These are phyloP conservation scores for Lepus timidus DNA, from an alignment of 2,113 vertebrate species.

Conservation along the genomic window DNA sequence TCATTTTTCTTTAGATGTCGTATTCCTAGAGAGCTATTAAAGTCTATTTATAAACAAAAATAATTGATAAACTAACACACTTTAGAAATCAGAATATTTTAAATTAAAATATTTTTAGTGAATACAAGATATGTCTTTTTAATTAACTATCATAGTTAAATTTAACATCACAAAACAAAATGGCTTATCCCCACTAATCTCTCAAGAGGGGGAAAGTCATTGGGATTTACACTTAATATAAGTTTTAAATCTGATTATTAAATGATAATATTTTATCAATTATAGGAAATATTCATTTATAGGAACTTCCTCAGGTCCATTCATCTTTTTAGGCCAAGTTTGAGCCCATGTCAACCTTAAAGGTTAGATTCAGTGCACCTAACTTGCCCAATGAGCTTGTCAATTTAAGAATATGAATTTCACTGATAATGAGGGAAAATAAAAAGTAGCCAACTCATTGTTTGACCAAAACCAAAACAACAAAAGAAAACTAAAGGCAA, in stretches of 20 bases:
- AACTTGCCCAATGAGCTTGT: constrained; percentile 80
- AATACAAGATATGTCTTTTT: constrained; percentile 81
- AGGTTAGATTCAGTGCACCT: constrained; percentile 82
- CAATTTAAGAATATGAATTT: constrained; percentile 78
- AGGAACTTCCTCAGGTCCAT: constrained; percentile 78
- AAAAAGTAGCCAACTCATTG: constrained; percentile 78
- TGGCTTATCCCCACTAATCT: constrained; percentile 74
- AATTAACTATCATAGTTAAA: constrained; percentile 85
- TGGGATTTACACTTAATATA: constrained; percentile 84
- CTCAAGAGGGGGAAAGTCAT: constrained; percentile 78
- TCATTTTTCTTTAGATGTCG: constrained; percentile 77
- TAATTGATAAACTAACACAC: constrained; percentile 81
- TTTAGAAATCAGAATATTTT: constrained; percentile 83
- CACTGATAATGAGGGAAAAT: constrained; percentile 79
- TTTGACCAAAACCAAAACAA: constrained; percentile 62
- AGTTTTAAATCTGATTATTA: constrained; percentile 84
- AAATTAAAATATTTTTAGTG: constrained; percentile 82
- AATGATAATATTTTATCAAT: constrained; percentile 85
- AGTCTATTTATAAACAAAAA: constrained; percentile 85
- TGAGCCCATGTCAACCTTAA: constrained; percentile 81
- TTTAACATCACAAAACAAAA: constrained; percentile 81
- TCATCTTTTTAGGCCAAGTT: constrained; percentile 75
- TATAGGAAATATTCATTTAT: constrained; percentile 82
- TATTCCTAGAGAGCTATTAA: constrained; percentile 80
- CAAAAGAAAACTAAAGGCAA: constrained; percentile 53